Evolutionary conservation across 2,113 vertebrate species (phyloP).

Genomic region (Seriola dumerili): DNA sequence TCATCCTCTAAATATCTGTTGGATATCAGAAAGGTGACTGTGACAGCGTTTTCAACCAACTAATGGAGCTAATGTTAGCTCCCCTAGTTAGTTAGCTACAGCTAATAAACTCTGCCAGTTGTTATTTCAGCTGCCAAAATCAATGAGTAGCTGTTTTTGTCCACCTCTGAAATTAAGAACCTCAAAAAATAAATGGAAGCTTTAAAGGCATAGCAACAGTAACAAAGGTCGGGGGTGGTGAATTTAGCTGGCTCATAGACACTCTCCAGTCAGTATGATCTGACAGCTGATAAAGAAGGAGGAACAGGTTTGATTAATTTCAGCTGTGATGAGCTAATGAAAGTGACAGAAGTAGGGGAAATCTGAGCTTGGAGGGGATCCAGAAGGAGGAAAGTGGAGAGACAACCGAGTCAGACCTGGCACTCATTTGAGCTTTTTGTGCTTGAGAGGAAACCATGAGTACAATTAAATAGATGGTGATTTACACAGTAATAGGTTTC

Average conservation of each 20-base stretch:
- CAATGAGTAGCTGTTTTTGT: too few relatives aligned
- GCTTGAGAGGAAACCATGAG: conserved; percentile 63
- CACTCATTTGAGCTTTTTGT: conserved; percentile 43
- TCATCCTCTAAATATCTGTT: too few relatives aligned
- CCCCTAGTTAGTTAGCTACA: too few relatives aligned
- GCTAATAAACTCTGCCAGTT: too few relatives aligned
- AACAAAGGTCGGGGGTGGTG: background rate
- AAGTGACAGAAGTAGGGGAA: conserved; percentile 28
- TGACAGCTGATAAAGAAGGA: conserved; percentile 4
- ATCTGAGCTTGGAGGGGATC: conserved; percentile 18
- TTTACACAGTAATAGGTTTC: conserved; percentile 64
- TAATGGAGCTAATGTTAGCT: too few relatives aligned
- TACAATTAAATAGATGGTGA: conserved; percentile 63
- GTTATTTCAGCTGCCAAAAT: too few relatives aligned
- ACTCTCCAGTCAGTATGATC: background rate
- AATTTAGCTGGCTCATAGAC: background rate
- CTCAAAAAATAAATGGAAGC: background rate
- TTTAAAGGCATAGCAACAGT: background rate
- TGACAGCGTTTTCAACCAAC: too few relatives aligned
- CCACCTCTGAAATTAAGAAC: too few relatives aligned
- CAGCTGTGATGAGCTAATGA: conserved; percentile 37
- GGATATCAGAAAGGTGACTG: too few relatives aligned
- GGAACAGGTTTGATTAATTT: conserved; percentile 26
- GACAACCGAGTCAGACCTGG: conserved; percentile 38
- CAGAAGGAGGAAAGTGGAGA: conserved; percentile 42